A percentile compares a stretch with the other conserved stretches of the same genome.
Evolutionary conservation across 1,140 invertebrate genomes (phyloP).

Genomic region (Eriocheir sinensis): DNA sequence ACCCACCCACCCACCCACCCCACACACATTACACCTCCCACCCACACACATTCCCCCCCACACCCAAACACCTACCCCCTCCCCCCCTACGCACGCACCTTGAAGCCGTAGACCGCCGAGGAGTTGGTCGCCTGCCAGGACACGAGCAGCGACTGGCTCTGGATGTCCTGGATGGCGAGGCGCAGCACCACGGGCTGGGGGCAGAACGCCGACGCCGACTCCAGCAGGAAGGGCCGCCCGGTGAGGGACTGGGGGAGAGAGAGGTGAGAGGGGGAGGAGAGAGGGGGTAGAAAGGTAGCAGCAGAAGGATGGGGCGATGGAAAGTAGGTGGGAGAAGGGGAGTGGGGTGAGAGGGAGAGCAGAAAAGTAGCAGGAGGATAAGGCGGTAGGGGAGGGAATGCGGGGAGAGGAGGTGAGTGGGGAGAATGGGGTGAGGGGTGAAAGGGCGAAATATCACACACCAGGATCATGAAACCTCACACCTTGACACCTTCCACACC

Average conservation of each 20-base stretch:
- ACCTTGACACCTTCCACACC: too few species aligned
- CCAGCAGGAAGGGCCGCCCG: conserved; percentile 88
- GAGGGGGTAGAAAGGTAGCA: neutral
- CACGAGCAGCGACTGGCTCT: conserved; percentile 91
- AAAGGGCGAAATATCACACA: too few species aligned
- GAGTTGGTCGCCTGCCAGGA: conserved; percentile 95
- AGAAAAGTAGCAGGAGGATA: too few species aligned
- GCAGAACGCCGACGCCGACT: conserved; percentile 91
- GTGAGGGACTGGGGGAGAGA: conserved; percentile 82
- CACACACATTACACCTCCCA: neutral
- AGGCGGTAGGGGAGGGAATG: neutral
- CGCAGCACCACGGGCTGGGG: conserved; percentile 90
- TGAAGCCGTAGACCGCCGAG: conserved; percentile 90
- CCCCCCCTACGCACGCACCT: too few species aligned
- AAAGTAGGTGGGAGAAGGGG: neutral
- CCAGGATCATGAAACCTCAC: too few species aligned
- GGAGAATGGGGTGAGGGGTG: too few species aligned
- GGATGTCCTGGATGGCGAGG: conserved; percentile 92
- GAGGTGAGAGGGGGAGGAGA: neutral
- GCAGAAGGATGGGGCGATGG: neutral
- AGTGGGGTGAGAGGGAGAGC: neutral
- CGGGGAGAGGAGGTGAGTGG: too few species aligned
- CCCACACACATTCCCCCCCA: neutral
- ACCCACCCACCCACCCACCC: neutral
- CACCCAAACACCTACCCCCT: neutral